A percentile compares a stretch with the other conserved stretches of the same genome.
phyloP scores from a whole-genome alignment of 2,113 vertebrate species.

The Silurus meridionalis region DNA sequence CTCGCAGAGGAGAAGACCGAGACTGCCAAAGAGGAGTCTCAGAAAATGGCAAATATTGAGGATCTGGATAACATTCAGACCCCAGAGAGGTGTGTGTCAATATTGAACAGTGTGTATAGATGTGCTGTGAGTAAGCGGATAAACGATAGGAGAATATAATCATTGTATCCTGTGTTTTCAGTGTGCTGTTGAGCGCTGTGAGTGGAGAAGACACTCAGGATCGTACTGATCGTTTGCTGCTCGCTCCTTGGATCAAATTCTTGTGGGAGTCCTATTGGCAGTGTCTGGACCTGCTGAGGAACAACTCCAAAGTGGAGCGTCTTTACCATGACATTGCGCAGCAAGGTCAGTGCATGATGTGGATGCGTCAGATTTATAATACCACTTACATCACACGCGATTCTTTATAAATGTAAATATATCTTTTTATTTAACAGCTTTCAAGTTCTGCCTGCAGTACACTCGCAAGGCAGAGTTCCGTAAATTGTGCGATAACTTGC shows the following conservation, averaged over 20 bases:
- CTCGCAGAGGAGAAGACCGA: constrained; percentile 98
- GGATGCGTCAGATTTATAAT: background rate
- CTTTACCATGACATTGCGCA: constrained; percentile 99
- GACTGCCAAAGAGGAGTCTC: constrained; percentile 94
- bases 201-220: constrained; percentile 99
- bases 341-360: constrained; percentile 79
- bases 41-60: constrained; percentile 99
- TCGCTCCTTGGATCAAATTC: constrained; percentile 99
- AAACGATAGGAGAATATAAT: too few species aligned
- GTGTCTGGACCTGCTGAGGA: constrained; percentile 94
- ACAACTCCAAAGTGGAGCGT: constrained; percentile 98
- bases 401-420: background rate
- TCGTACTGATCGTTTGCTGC: constrained; percentile 94
- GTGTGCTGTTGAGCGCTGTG: too few species aligned
- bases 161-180: too few species aligned
- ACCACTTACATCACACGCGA: too few species aligned
- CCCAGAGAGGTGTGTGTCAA: constrained; percentile 84
- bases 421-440: constrained; percentile 72
- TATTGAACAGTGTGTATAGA: too few species aligned
- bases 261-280: constrained; percentile 97
- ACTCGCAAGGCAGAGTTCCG: constrained; percentile 97
- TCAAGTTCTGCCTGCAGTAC: constrained; percentile 98
- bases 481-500: constrained; percentile 95
- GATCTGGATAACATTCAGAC: constrained; percentile 99
- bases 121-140: too few species aligned